A percentile compares a stretch with the other conserved stretches of the same genome.
Evolutionary conservation across 2,797 vertebrate genomes (phyloP).

Genomic region (Anguilla anguilla): DNA sequence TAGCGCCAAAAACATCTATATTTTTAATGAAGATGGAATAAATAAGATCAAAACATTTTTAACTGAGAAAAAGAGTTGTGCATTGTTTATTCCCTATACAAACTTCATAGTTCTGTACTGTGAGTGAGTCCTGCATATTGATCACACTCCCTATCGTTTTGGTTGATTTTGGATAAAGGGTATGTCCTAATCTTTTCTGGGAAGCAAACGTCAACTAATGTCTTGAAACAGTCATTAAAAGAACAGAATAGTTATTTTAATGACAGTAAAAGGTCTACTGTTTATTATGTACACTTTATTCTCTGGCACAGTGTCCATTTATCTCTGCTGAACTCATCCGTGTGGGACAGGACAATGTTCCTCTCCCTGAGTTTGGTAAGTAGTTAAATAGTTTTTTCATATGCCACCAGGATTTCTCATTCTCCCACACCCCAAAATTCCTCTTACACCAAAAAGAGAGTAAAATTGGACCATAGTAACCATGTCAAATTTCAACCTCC

Average conservation of each 20-base stretch:
- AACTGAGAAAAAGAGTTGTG: too few relatives aligned
- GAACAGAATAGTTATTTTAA: not conserved
- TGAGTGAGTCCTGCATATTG: too few relatives aligned
- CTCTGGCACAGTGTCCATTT: not conserved
- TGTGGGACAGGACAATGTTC: not conserved
- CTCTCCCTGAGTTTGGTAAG: fast-evolving
- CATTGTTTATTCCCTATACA: too few relatives aligned
- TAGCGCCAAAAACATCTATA: too few relatives aligned
- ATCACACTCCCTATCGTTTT: too few relatives aligned
- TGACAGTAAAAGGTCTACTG: not conserved
- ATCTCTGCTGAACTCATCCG: not conserved
- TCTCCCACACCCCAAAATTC: slow-evolving; percentile 7
- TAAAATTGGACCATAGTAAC: slow-evolving; percentile 28
- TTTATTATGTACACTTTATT: not conserved
- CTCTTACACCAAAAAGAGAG: slow-evolving; percentile 15
- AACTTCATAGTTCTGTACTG: too few relatives aligned
- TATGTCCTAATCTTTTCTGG: not conserved
- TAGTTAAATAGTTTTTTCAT: not conserved
- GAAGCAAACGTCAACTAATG: not conserved
- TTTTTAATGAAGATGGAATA: too few relatives aligned
- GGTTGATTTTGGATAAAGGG: too few relatives aligned
- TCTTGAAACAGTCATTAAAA: not conserved
- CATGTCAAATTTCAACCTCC: not conserved
- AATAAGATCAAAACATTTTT: too few relatives aligned
- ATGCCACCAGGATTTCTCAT: not conserved